phyloP scores from a whole-genome alignment of 2,888 invertebrate species.

The Eupithecia centaureata region DNA sequence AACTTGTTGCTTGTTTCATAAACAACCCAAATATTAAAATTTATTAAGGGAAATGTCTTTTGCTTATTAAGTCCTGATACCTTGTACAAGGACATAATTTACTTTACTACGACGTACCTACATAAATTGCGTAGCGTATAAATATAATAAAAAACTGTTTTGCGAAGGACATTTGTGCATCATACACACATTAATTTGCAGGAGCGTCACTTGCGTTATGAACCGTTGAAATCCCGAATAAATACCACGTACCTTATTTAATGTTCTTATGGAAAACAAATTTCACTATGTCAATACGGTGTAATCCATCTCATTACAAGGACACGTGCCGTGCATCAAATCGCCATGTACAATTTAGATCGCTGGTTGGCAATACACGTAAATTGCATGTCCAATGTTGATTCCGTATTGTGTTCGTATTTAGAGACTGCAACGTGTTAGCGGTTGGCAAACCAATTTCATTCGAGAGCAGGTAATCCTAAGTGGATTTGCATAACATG shows the following conservation, averaged over 20 bases:
- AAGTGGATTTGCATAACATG: not conserved
- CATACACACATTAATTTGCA: too few species aligned
- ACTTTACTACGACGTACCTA: too few species aligned
- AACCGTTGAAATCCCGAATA: too few species aligned
- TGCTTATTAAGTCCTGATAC: too few species aligned
- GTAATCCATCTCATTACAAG: not conserved
- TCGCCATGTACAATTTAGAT: not conserved
- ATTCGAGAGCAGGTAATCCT: conserved; percentile 9
- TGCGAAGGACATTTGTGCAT: too few species aligned
- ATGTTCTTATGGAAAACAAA: not conserved
- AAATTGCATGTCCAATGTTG: conserved; percentile 1
- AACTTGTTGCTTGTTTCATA: too few species aligned
- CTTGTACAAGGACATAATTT: too few species aligned
- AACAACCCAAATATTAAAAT: too few species aligned
- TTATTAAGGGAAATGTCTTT: too few species aligned
- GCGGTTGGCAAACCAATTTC: conserved; percentile 17
- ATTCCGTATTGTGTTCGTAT: not conserved
- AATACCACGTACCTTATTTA: not conserved
- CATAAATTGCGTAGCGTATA: too few species aligned
- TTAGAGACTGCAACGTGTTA: conserved; percentile 2
- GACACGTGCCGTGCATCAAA: not conserved
- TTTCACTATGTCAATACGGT: not conserved
- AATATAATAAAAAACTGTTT: too few species aligned
- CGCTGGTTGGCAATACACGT: not conserved
- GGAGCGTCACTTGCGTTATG: too few species aligned